These are phyloP conservation scores for Scrobipalpa costella DNA, from an alignment of 2,888 invertebrate genomes.

Conservation along the genomic window DNA sequence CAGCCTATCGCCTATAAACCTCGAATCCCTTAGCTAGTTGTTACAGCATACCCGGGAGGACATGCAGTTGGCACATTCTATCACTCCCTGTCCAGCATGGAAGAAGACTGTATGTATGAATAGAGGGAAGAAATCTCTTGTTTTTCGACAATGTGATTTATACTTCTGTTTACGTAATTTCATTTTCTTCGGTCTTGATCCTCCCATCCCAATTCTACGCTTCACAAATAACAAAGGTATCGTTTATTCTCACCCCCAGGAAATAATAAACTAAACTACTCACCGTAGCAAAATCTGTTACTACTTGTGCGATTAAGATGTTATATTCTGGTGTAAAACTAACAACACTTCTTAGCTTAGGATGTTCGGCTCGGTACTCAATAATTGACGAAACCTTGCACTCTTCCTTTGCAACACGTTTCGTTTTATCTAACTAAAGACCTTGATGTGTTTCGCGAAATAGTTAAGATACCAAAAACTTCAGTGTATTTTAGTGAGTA, in stretches of 20 bases:
- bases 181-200: neutral
- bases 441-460: neutral
- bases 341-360: neutral
- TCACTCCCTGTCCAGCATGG: no score
- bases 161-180: neutral
- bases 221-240: no score
- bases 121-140: neutral
- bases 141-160: neutral
- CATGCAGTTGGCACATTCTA: no score
- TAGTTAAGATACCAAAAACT: neutral
- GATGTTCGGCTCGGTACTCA: neutral
- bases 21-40: no score
- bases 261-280: no score
- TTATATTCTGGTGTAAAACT: neutral
- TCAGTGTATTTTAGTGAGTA: neutral
- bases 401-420: neutral
- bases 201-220: neutral
- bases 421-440: neutral
- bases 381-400: constrained; percentile 6
- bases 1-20: no score
- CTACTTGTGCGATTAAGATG: no score
- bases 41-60: no score
- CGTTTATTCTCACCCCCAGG: no score
- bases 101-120: neutral
- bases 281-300: no score